These are phyloP conservation scores for Semnopithecus entellus DNA, from an alignment of 2,113 vertebrate genomes.

Conservation along the genomic window DNA sequence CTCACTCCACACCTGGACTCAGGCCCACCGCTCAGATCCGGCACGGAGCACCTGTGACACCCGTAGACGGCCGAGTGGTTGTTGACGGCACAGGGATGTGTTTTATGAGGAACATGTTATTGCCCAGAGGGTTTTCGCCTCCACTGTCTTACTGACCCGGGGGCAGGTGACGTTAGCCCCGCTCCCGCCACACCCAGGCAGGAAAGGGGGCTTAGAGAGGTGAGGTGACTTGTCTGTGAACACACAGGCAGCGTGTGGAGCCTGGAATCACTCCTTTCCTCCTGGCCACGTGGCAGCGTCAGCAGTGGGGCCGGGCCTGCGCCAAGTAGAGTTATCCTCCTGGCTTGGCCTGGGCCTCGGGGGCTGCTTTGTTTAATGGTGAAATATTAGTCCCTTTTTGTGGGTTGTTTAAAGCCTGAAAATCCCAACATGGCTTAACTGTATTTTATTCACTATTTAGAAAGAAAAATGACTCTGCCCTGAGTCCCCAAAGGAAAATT, in stretches of 20 bases:
- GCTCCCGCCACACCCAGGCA: not conserved
- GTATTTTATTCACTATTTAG: conserved; percentile 44
- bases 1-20: not conserved
- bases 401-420: not conserved
- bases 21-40: not conserved
- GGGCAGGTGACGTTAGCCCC: no score
- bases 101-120: not conserved
- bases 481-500: not conserved
- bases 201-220: not conserved
- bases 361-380: not conserved
- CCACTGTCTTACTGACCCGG: not conserved
- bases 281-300: accelerated
- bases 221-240: not conserved
- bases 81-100: no score
- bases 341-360: not conserved
- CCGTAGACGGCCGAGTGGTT: no score
- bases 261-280: not conserved
- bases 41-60: no score
- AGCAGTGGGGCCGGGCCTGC: accelerated
- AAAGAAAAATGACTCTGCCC: conserved; percentile 45
- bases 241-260: not conserved
- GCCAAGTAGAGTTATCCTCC: not conserved
- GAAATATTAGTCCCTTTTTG: not conserved
- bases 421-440: not conserved
- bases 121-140: not conserved